Base-by-base conservation (phyloP, 2,888 invertebrate species). In the Eupeodes latifasciatus region DNA sequence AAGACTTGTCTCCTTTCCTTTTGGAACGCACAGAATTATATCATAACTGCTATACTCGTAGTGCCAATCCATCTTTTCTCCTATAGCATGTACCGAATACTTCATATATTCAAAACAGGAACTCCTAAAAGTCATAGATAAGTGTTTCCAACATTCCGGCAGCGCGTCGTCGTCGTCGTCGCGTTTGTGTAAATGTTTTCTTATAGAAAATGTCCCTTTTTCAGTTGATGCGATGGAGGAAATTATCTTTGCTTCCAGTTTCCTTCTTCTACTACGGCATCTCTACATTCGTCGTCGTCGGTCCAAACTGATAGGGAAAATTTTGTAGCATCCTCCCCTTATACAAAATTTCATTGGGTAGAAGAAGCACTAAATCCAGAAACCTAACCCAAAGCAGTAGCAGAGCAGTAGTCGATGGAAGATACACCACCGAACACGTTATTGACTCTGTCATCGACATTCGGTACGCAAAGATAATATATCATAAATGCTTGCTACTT, bases 361-460 rank as follows among this genome's bases (percentile, higher is more conserved):
- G 81, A n/a, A 59, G 72, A 72, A 71, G 11, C 9, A 27, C 27
- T 27, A 27, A 27, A 27, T 27, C 19, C 12, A 5, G n/a, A 49
- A n/a, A 11, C 10, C n/a, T 14, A 61, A 34, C 2, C 5, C 3
- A 12, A 47, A 44, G 44, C 47, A 12, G 44, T 19, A 19, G 19
- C 47, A 36, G 34, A 57, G 1, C 3, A 27, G 19, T 51, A 12
- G 51, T 14, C 12, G 9, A 1, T 7, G 40, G 14, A 5, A 67
- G 51, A 78, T 74, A 77, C 62, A 75, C 51, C 44, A 82, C 0
- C 4, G 47, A 66, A 47, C 66, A 81, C 78, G 57, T 64, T 81
- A 88, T 88, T 88, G 85, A 88, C 75, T 85, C 77, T 85, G 81
- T 88, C 88, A 88, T 88, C 85, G 88, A 85, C 88, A 88, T 74